Evolutionary conservation across 1,140 invertebrate genomes (phyloP).

Genomic region (Neomicropteryx cornuta): DNA sequence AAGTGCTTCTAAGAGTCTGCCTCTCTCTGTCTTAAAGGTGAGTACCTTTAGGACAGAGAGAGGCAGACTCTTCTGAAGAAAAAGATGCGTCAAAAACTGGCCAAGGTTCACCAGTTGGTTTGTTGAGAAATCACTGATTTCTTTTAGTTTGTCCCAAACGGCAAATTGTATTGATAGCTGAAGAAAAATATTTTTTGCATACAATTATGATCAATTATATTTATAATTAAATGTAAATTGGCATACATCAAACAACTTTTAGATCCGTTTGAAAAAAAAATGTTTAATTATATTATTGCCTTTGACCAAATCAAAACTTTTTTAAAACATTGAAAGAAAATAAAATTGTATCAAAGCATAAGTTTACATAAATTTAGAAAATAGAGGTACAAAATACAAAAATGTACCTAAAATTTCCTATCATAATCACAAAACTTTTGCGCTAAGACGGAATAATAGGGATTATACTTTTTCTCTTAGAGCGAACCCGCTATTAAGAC

Average conservation of each 20-base stretch:
- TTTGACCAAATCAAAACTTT: neutral
- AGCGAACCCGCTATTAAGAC: constrained; percentile 82
- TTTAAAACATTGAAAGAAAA: constrained; percentile 2
- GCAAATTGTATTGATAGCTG: constrained; percentile 79
- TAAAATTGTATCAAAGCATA: constrained; percentile 2
- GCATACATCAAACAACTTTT: constrained; percentile 1
- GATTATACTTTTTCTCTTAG: constrained; percentile 79
- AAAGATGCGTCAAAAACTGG: constrained; percentile 68
- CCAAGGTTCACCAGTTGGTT: constrained; percentile 65
- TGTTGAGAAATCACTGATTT: constrained; percentile 51
- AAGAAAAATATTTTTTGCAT: constrained; percentile 22
- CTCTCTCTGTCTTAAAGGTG: too few species aligned
- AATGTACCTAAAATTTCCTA: constrained; percentile 67
- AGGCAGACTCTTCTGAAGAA: constrained; percentile 65
- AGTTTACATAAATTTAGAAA: neutral
- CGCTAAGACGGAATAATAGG: constrained; percentile 74
- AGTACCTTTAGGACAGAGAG: constrained; percentile 79
- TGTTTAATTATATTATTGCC: neutral
- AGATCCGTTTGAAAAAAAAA: constrained; percentile 3
- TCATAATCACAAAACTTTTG: constrained; percentile 77
- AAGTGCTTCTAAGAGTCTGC: too few species aligned
- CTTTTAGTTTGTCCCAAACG: constrained; percentile 88
- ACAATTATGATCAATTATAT: constrained; percentile 7
- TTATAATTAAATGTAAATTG: constrained; percentile 1
- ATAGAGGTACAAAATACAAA: constrained; percentile 6